Evolutionary conservation across 2,113 vertebrate genomes (phyloP).

Genomic region (Lichenostomus cassidix): DNA sequence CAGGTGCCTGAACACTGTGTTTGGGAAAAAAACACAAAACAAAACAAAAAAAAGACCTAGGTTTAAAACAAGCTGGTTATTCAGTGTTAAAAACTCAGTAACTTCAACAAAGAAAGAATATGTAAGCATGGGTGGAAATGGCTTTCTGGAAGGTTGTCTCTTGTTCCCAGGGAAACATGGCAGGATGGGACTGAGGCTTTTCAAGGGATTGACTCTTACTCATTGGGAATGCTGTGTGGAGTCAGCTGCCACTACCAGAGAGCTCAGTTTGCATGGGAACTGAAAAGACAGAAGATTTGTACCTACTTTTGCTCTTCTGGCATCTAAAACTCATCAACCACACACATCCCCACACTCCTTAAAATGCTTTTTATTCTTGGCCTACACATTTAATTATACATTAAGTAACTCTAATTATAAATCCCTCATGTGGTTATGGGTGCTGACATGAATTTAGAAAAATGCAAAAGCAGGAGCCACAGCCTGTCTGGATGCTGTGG

Average conservation of each 20-base stretch:
- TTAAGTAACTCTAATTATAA: neutral
- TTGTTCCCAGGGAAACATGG: neutral
- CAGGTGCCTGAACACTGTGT: neutral
- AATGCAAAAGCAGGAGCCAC: rapidly evolving
- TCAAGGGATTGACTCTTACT: rapidly evolving
- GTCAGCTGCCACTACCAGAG: neutral
- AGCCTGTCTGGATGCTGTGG: neutral
- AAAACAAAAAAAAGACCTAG: neutral
- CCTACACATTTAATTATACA: neutral
- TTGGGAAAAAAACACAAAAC: rapidly evolving
- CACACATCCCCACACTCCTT: neutral
- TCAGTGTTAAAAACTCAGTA: neutral
- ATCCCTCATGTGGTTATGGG: neutral
- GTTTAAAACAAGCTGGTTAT: neutral
- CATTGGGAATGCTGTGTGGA: rapidly evolving
- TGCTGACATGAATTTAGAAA: neutral
- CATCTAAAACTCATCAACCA: neutral
- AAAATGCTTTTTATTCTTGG: neutral
- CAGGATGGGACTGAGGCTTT: neutral
- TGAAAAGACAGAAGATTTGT: neutral
- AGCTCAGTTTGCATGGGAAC: rapidly evolving
- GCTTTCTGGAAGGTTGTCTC: neutral
- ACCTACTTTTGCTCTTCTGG: neutral
- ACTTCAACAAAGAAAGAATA: neutral
- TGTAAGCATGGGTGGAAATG: neutral